Conservation (phyloP, 1,140 invertebrate genomes). For the Leptinotarsa lineolata region DNA sequence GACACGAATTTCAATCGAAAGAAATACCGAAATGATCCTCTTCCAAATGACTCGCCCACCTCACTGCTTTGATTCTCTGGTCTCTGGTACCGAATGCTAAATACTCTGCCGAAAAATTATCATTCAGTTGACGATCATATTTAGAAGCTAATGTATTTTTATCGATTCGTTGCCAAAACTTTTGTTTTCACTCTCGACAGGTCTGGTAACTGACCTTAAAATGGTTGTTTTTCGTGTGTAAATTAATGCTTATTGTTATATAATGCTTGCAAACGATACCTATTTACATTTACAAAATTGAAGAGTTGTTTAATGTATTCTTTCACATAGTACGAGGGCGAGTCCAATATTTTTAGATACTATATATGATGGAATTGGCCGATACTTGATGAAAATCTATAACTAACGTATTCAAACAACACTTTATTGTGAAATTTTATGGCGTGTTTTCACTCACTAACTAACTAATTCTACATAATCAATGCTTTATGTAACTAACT, state of each 20-base stretch:
- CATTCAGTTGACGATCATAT: conserved; percentile 18
- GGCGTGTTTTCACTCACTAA: no score
- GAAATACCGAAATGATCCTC: no score
- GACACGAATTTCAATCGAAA: no score
- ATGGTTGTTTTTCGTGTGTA: conserved; percentile 19
- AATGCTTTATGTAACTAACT: no score
- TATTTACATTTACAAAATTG: conserved; percentile 17
- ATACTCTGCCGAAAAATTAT: conserved; percentile 25
- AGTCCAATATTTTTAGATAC: not conserved
- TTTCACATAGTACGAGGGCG: not conserved
- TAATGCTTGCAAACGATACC: conserved; percentile 19
- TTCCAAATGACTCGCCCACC: no score
- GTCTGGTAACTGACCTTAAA: conserved; percentile 11
- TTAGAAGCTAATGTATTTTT: conserved; percentile 21
- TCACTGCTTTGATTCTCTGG: no score
- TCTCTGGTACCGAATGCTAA: conserved; percentile 32
- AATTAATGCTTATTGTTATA: conserved; percentile 23
- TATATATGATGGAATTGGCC: no score
- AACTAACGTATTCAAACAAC: no score
- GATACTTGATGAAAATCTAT: no score
- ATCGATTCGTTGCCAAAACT: conserved; percentile 12
- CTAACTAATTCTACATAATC: no score
- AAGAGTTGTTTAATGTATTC: conserved; percentile 8
- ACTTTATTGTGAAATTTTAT: no score
- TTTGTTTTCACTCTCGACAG: conserved; percentile 16